phyloP scores from a whole-genome alignment of 2,113 vertebrate species.

The Phainopepla nitens region DNA sequence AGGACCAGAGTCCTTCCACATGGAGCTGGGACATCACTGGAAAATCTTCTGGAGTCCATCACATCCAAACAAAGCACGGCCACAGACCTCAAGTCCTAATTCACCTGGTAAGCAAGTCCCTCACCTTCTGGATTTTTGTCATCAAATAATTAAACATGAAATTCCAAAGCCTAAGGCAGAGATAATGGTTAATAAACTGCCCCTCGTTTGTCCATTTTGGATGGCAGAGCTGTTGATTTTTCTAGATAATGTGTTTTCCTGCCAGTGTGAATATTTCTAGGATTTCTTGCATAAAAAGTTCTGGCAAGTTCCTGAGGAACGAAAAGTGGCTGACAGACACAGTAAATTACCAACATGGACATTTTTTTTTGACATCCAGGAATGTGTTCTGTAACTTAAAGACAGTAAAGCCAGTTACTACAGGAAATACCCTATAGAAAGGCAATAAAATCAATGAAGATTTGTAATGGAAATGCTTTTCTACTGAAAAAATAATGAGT shows the following conservation, averaged over 20 bases:
- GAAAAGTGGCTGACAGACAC: neutral
- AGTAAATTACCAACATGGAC: neutral
- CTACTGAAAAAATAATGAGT: neutral
- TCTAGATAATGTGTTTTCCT: neutral
- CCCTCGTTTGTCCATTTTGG: neutral
- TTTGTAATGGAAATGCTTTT: neutral
- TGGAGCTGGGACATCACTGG: neutral
- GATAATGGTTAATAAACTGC: neutral
- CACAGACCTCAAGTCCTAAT: neutral
- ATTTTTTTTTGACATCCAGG: neutral
- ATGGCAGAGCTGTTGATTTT: neutral
- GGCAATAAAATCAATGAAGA: neutral
- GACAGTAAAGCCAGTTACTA: neutral
- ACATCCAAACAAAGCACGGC: neutral
- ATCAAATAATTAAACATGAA: neutral
- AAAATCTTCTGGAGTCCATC: neutral
- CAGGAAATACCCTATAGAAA: neutral
- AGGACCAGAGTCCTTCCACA: fast-evolving
- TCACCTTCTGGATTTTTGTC: neutral
- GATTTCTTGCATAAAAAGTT: neutral
- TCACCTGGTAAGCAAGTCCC: neutral
- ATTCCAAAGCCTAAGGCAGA: neutral
- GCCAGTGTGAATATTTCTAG: neutral
- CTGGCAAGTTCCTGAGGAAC: neutral
- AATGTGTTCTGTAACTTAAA: neutral